phyloP scores from a whole-genome alignment of 2,113 vertebrate species.

The Cochlearius cochlearius region DNA sequence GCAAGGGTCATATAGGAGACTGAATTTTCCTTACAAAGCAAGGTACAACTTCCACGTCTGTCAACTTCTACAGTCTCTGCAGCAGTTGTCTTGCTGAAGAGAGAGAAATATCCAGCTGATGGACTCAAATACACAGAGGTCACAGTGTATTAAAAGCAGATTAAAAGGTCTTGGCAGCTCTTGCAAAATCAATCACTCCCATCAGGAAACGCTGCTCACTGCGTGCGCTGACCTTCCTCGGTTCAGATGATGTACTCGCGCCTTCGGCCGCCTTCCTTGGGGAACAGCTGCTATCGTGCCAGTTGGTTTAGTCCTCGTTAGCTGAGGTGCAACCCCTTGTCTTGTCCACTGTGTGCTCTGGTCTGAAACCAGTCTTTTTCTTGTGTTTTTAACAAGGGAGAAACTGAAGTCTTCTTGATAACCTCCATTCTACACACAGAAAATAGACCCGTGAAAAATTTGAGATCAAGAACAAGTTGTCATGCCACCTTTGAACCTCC shows the following conservation, averaged over 20 bases:
- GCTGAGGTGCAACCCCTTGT: fast-evolving
- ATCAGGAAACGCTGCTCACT: background rate
- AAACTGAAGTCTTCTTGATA: background rate
- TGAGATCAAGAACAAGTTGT: background rate
- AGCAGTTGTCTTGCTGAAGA: background rate
- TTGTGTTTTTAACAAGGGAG: background rate
- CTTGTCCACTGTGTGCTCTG: background rate
- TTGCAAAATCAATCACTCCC: background rate
- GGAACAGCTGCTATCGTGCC: background rate
- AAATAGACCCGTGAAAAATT: background rate
- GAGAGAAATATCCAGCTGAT: background rate
- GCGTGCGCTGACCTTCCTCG: fast-evolving
- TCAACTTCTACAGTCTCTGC: background rate
- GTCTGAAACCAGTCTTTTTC: background rate
- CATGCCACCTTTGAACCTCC: background rate
- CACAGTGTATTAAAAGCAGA: background rate
- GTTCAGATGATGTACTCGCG: background rate
- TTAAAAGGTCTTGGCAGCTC: background rate
- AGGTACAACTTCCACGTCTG: background rate
- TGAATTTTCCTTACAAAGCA: background rate
- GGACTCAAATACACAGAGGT: background rate
- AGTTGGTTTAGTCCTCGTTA: background rate
- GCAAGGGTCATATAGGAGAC: background rate
- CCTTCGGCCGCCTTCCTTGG: fast-evolving
- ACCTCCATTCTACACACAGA: background rate